Conservation (phyloP, 1,140 invertebrate genomes). For the Drosophila trapezifrons region DNA sequence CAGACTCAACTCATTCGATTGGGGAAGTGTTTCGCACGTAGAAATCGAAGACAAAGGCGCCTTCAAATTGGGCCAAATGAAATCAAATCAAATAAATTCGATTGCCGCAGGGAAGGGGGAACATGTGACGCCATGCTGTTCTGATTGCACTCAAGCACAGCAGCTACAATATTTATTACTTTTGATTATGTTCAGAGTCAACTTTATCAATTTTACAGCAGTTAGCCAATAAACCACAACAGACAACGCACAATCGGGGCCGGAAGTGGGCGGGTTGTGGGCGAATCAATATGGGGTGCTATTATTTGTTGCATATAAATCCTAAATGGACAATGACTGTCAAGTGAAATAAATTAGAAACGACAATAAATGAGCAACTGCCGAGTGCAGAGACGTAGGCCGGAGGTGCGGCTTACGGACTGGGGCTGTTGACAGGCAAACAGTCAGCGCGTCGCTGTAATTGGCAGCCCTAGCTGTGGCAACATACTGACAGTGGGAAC, state of each 20-base stretch:
- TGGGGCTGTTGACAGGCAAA: slow-evolving; percentile 64
- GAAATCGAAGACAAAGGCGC: slow-evolving; percentile 40
- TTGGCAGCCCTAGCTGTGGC: slow-evolving; percentile 45
- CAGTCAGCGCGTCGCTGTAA: slow-evolving; percentile 63
- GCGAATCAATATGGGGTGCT: slow-evolving; percentile 16
- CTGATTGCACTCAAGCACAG: slow-evolving; percentile 78
- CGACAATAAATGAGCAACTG: slow-evolving; percentile 81
- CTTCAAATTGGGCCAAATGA: slow-evolving; percentile 65
- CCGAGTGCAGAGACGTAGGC: slow-evolving; percentile 29
- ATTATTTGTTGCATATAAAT: slow-evolving; percentile 74
- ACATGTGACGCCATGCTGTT: slow-evolving; percentile 70
- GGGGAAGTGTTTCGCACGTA: slow-evolving; percentile 61
- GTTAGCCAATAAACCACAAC: slow-evolving; percentile 79
- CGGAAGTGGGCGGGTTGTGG: slow-evolving; percentile 20
- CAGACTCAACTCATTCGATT: slow-evolving; percentile 53
- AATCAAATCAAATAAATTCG: slow-evolving; percentile 73
- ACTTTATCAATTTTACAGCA: slow-evolving; percentile 83
- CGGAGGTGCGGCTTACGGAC: slow-evolving; percentile 15
- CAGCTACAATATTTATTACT: slow-evolving; percentile 82
- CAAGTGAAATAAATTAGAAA: slow-evolving; percentile 80
- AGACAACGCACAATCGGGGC: slow-evolving; percentile 40
- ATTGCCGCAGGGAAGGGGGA: slow-evolving; percentile 8
- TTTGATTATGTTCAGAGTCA: slow-evolving; percentile 82
- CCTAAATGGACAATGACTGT: slow-evolving; percentile 82
- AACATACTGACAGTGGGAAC: slow-evolving; percentile 15